Base-by-base conservation (phyloP, 64 coral and sea anemone species). In the Pocillopora damicornis region DNA sequence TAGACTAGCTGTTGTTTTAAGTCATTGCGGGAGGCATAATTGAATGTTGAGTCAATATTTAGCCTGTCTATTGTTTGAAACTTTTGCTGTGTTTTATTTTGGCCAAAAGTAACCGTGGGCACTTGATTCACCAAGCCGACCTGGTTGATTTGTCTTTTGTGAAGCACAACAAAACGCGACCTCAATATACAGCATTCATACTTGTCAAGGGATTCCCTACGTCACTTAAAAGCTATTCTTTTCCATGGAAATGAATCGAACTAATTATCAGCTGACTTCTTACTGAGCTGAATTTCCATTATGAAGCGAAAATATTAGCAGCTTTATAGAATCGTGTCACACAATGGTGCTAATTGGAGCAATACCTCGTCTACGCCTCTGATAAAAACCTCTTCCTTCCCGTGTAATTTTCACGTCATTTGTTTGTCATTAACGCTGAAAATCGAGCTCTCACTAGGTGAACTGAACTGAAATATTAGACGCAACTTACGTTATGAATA, bases 41-140 rank as follows among this genome's bases (percentile, higher is more conserved):
- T 85, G 61, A 85, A 85, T 68, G 65, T 38, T 45, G 64, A 73
- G 37, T 85, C 64, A 85, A 85, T 85, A 85, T 85, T 85, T 85
- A 11, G 80, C 37, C 20, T 11, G 23, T 1, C 35, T 20, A 37
- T 83, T 62, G 36, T 83, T 57, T 18, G 6, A 67, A 58, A 85
- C 37, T 85, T 85, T 38, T 72, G 63, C 81, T 3, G 11, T 85
- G 81, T 71, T 68, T 15, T 17, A 76, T 45, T 71, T 73, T 42
- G 58, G 81, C 64, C 42, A 36, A 68, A 83, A 35, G 35, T 83
- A 83, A 30, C 61, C 62, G 42, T 38, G 61, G 34, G 15, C 80
- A 42, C 16, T 83, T 42, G 58, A 79, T 79, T 14, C 35, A 83
- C 66, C 20, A 63, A 14, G 14, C 79, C 16, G 81, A n/a, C 22